These are phyloP conservation scores for Myocastor coypus DNA, from an alignment of 2,113 vertebrate species.

Conservation along the genomic window DNA sequence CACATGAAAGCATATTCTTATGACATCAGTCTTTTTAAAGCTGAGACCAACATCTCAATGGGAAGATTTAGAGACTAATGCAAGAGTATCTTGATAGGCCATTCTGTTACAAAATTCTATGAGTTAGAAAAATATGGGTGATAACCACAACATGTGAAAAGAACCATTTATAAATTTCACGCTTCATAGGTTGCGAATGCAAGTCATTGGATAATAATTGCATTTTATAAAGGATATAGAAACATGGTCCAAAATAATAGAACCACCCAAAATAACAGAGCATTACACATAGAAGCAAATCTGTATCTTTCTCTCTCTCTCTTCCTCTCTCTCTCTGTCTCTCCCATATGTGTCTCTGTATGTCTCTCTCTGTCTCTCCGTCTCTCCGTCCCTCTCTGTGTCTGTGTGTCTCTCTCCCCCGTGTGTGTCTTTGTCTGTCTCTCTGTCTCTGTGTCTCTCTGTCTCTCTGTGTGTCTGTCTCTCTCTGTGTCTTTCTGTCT, in stretches of 20 bases:
- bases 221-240: not conserved
- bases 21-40: not conserved
- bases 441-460: too few species aligned
- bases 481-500: not conserved
- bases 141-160: not conserved
- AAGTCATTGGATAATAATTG: not conserved
- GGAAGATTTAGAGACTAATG: not conserved
- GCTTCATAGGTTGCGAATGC: not conserved
- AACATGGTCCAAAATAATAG: not conserved
- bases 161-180: not conserved
- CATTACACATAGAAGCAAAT: not conserved
- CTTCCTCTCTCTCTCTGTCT: too few species aligned
- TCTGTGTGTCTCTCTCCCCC: too few species aligned
- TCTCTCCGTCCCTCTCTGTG: too few species aligned
- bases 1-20: not conserved
- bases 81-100: not conserved
- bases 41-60: not conserved
- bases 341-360: too few species aligned
- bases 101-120: not conserved
- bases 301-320: not conserved
- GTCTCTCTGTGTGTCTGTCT: not conserved
- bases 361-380: not conserved
- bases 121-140: not conserved
- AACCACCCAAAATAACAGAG: not conserved
- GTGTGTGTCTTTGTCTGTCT: not conserved